Base-by-base conservation (phyloP, 1,140 invertebrate species). In the Fopius arisanus region DNA sequence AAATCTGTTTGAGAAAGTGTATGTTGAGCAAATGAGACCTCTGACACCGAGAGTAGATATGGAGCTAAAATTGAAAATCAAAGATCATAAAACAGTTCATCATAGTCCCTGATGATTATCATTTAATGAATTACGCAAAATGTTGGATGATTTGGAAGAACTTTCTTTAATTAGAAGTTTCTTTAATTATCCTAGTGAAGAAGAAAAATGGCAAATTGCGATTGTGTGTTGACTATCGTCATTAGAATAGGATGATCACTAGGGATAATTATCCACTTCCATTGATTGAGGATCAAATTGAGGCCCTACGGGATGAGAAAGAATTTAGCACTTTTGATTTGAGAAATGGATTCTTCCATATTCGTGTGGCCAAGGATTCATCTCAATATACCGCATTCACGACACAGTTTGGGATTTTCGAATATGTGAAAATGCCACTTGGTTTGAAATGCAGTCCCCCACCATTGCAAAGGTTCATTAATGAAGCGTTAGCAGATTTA, bases 371-470 rank as follows among this genome's bases (percentile, higher is more conserved):
- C 10, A 37, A 73, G 21, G 23, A 67, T 21, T 54, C 51, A 40
- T 4, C 21, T 33, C 54, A 71, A 28, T 71, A 63, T 31, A 72
- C 33, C 37, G 65, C 66, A 23, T 74, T 74, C 62, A 51, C 68
- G 5, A 37, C 21, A 12, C 72, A 65, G 4, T 77, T 79, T 21
- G 79, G 79, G 2, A 70, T 79, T 4, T 87, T 67, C 54, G 70
- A 86, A 66, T 86, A 76, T 63, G 28, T 54, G 10, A 74, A 73
- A 21, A 67, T 86, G 23, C 83, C 84, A 6, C 86, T 84, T 74
- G 86, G 84, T 5, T 67, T 87, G 0, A 72, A 67, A n/a, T 81
- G 80, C 75, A 19, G 33, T 12, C 69, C 69, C 1, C 12, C 54
- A 19, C 9, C 12, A 41, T 71, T 71, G 28, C 69, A 82, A 33